A percentile compares a stretch with the other conserved stretches of the same genome.
These are phyloP conservation scores for Pseudobourletiella spinata DNA, from an alignment of 1,140 invertebrate genomes.

Conservation along the genomic window DNA sequence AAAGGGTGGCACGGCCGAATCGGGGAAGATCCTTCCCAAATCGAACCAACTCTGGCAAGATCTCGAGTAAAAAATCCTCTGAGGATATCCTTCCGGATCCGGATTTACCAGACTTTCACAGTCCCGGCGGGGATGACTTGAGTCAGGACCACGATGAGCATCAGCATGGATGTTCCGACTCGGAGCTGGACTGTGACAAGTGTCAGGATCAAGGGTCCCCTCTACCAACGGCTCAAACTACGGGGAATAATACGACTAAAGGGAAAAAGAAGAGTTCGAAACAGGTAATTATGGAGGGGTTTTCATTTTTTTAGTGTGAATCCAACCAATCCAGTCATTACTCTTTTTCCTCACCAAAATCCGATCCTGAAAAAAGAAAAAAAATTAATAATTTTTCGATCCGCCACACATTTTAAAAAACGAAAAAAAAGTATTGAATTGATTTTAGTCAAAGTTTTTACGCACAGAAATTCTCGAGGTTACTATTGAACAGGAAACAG, in stretches of 20 bases:
- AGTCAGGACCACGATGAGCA: conserved; percentile 7
- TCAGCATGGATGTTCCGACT: conserved; percentile 11
- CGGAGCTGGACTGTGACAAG: conserved; percentile 23
- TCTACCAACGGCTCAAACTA: neutral
- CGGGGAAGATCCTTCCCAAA: neutral
- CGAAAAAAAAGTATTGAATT: no score
- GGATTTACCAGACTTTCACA: neutral
- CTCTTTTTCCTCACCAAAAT: no score
- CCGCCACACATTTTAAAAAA: no score
- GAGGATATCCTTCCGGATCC: neutral
- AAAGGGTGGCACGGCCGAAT: neutral
- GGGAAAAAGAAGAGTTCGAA: conserved; percentile 14
- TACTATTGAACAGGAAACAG: no score
- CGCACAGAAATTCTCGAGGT: no score
- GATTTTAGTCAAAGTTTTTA: no score
- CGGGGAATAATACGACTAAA: conserved; percentile 9
- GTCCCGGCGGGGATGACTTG: no score
- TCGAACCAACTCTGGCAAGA: neutral
- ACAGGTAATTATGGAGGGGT: conserved; percentile 8
- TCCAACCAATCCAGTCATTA: neutral
- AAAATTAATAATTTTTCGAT: no score
- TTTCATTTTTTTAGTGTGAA: neutral
- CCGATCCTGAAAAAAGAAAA: no score
- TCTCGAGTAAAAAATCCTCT: neutral
- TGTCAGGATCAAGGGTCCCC: conserved; percentile 9